Conservation (phyloP, 2,797 vertebrate species). For the Trematomus bernacchii region DNA sequence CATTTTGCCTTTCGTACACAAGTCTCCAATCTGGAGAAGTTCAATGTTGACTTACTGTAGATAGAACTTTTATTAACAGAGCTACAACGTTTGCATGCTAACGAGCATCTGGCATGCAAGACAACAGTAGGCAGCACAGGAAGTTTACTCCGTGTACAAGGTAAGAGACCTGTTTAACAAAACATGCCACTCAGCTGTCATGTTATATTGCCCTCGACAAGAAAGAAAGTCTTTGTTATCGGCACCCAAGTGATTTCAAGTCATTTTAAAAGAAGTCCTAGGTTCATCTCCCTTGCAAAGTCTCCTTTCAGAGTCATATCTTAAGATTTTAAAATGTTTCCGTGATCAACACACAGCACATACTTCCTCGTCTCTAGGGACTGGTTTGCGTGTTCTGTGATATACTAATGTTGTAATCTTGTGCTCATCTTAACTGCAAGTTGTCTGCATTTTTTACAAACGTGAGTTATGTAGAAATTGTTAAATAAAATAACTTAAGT, state of each 20-base stretch:
- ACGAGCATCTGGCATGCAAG: slow-evolving; percentile 13
- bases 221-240: neutral
- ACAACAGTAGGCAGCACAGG: neutral
- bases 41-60: slow-evolving; percentile 24
- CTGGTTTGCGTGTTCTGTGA: neutral
- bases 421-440: neutral
- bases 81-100: slow-evolving; percentile 4
- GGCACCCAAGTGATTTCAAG: neutral
- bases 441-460: neutral
- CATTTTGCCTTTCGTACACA: slow-evolving; percentile 14
- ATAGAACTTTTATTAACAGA: slow-evolving; percentile 19
- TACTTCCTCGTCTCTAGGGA: neutral
- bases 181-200: slow-evolving; percentile 31
- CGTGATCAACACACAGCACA: neutral
- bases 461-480: neutral
- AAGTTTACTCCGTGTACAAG: slow-evolving; percentile 10
- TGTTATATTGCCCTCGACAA: neutral
- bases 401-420: neutral
- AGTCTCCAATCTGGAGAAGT: slow-evolving; percentile 16
- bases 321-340: neutral
- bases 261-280: slow-evolving; percentile 1
- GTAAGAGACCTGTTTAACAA: slow-evolving; percentile 9
- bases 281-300: neutral
- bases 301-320: neutral
- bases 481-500: neutral